phyloP scores from a whole-genome alignment of 2,113 vertebrate species.

The Notothenia coriiceps region DNA sequence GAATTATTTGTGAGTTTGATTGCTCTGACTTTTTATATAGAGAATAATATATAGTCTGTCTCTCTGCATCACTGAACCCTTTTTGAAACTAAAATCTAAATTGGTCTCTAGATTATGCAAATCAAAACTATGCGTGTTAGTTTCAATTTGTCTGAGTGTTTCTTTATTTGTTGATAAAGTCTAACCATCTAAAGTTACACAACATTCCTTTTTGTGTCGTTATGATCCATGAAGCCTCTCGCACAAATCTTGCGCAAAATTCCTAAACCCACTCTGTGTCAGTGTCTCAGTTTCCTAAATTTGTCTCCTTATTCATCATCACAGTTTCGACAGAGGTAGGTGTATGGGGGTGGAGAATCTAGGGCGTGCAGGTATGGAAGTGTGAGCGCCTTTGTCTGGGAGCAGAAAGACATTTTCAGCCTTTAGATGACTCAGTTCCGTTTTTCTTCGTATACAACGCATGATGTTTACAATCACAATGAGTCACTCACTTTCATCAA shows the following conservation, averaged over 20 bases:
- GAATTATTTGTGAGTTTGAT: background rate
- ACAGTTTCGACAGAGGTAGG: conserved; percentile 57
- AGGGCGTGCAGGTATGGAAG: conserved; percentile 16
- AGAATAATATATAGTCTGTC: background rate
- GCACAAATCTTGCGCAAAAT: conserved; percentile 28
- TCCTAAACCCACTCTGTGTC: conserved; percentile 4
- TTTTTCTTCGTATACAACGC: background rate
- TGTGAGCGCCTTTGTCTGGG: conserved; percentile 20
- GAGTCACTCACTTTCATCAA: conserved; percentile 11
- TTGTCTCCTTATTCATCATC: conserved; percentile 26
- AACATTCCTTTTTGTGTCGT: conserved; percentile 26
- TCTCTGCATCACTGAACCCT: background rate
- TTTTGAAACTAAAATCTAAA: background rate
- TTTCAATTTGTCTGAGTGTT: background rate
- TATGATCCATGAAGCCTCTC: conserved; percentile 17
- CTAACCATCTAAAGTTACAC: conserved; percentile 1
- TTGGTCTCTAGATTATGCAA: background rate
- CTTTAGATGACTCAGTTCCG: conserved; percentile 27
- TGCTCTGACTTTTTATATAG: background rate
- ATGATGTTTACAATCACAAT: background rate
- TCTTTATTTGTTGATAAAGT: background rate
- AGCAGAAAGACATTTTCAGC: background rate
- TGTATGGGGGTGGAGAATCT: background rate
- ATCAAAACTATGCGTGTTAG: background rate
- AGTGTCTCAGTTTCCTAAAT: conserved; percentile 17